Conservation (phyloP, 2,888 invertebrate genomes). For the Thereva unica region DNA sequence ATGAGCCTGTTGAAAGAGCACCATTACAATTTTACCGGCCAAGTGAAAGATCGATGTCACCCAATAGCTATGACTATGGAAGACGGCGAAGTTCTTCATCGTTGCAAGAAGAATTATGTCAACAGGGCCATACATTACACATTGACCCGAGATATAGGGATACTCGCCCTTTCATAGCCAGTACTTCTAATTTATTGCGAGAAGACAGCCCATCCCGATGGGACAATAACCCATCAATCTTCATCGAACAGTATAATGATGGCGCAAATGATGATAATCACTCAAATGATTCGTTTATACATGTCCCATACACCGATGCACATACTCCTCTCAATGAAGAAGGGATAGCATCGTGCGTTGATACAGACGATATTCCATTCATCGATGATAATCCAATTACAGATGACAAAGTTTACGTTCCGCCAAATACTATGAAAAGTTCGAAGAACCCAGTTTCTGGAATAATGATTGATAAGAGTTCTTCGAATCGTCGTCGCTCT, state of each 20-base stretch:
- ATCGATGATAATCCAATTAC: conserved; percentile 59
- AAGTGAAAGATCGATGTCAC: conserved; percentile 47
- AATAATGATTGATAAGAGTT: conserved; percentile 45
- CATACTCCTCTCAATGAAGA: conserved; percentile 58
- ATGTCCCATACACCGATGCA: conserved; percentile 50
- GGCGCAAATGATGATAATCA: conserved; percentile 44
- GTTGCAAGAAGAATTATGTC: conserved; percentile 54
- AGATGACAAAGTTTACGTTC: conserved; percentile 47
- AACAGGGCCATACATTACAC: conserved; percentile 54
- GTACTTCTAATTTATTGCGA: conserved; percentile 53
- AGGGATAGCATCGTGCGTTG: conserved; percentile 55
- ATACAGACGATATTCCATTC: conserved; percentile 56
- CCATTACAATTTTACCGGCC: conserved; percentile 44
- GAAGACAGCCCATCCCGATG: conserved; percentile 47
- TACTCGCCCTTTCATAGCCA: conserved; percentile 54
- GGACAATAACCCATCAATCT: conserved; percentile 54
- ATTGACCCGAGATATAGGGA: conserved; percentile 58
- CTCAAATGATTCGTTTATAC: conserved; percentile 52
- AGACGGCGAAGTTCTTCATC: conserved; percentile 53
- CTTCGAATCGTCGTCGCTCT: conserved; percentile 43
- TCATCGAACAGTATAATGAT: conserved; percentile 55
- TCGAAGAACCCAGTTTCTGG: conserved; percentile 37
- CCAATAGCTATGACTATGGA: conserved; percentile 38
- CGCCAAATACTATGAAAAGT: conserved; percentile 41
- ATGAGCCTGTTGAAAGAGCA: conserved; percentile 10